phyloP scores from a whole-genome alignment of 1,140 invertebrate species.

The Babylonia areolata region DNA sequence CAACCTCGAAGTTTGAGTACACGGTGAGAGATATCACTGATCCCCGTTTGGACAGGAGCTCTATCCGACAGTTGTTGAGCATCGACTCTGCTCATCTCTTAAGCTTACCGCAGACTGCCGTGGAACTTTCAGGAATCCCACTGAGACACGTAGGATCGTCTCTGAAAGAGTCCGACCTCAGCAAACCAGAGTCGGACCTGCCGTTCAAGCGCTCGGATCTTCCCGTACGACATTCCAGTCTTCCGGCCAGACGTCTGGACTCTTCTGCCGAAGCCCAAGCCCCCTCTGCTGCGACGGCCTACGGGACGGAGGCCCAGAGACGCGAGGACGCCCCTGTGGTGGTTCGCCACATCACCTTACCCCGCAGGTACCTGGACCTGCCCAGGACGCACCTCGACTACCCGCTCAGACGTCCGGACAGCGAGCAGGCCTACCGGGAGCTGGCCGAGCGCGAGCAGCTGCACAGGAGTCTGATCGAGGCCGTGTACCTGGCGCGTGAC shows the following conservation, averaged over 20 bases:
- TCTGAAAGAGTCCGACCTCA: slow-evolving; percentile 18
- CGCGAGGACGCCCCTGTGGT: neutral
- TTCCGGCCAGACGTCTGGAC: neutral
- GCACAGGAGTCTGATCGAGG: neutral
- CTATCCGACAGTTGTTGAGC: neutral
- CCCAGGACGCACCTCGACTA: slow-evolving; percentile 1
- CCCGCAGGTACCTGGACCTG: slow-evolving; percentile 11
- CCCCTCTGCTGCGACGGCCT: neutral
- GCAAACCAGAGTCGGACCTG: slow-evolving; percentile 10
- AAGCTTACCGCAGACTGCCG: neutral
- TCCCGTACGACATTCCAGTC: slow-evolving; percentile 3
- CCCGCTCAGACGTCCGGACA: slow-evolving; percentile 13
- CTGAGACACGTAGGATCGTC: neutral
- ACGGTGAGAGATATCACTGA: neutral
- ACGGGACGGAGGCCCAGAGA: neutral
- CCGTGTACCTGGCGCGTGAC: neutral
- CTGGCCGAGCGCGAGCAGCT: slow-evolving; percentile 13
- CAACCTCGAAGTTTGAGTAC: neutral
- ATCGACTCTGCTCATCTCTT: neutral
- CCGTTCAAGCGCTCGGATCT: slow-evolving; percentile 4
- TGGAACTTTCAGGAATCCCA: neutral
- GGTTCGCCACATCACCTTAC: neutral
- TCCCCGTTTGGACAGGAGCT: neutral
- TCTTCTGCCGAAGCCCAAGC: neutral
- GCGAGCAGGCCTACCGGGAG: slow-evolving; percentile 21